Evolutionary conservation across 2,113 vertebrate species (phyloP).

Genomic region (Entelurus aequoreus): DNA sequence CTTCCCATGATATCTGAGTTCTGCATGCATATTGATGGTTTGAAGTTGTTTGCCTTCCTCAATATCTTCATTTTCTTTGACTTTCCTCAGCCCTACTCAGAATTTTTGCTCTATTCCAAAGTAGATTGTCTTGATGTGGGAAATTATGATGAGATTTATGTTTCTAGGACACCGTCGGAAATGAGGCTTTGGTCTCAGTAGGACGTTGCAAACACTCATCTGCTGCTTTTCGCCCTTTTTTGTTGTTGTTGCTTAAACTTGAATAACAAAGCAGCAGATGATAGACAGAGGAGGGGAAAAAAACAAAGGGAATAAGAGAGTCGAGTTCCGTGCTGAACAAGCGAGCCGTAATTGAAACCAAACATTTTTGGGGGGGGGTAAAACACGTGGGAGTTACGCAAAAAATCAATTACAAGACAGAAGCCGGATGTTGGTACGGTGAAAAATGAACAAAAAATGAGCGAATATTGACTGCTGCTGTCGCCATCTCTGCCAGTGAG

Average conservation of each 20-base stretch:
- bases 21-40: slow-evolving; percentile 69
- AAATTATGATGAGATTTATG: slow-evolving; percentile 79
- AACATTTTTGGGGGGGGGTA: not conserved
- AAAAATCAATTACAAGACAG: not conserved
- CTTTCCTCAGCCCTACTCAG: slow-evolving; percentile 66
- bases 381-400: not conserved
- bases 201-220: slow-evolving; percentile 62
- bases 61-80: slow-evolving; percentile 70
- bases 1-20: slow-evolving; percentile 38
- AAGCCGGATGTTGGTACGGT: not conserved
- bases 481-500: slow-evolving; percentile 16
- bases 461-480: slow-evolving; percentile 20
- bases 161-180: slow-evolving; percentile 75
- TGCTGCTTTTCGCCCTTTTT: slow-evolving; percentile 38
- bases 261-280: slow-evolving; percentile 64
- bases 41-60: slow-evolving; percentile 64
- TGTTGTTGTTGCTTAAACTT: slow-evolving; percentile 38
- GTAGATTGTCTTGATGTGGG: slow-evolving; percentile 73
- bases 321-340: slow-evolving; percentile 35
- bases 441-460: not conserved
- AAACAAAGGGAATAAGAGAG: slow-evolving; percentile 49
- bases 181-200: slow-evolving; percentile 70
- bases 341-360: slow-evolving; percentile 18
- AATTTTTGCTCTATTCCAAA: slow-evolving; percentile 66
- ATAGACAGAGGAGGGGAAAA: slow-evolving; percentile 46